Conservation (phyloP, 2,797 vertebrate genomes). For the Salmo trutta region DNA sequence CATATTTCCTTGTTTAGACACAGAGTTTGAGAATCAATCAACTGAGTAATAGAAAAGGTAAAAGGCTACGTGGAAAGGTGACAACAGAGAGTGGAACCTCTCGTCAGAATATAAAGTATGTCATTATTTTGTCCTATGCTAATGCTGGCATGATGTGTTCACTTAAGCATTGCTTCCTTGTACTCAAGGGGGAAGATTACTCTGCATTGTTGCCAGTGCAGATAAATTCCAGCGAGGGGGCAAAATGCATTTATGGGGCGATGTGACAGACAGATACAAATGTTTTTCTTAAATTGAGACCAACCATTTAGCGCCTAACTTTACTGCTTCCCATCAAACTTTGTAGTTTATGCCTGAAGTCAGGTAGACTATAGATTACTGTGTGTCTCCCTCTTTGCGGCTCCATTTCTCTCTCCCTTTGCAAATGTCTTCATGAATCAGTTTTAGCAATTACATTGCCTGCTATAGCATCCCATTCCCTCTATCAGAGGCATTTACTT, state of each 20-base stretch:
- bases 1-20: slow-evolving; percentile 73
- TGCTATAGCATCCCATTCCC: too few relatives aligned
- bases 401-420: slow-evolving; percentile 46
- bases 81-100: slow-evolving; percentile 58
- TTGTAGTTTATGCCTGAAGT: slow-evolving; percentile 37
- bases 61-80: slow-evolving; percentile 52
- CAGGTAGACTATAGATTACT: slow-evolving; percentile 63
- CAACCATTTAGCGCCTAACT: slow-evolving; percentile 37
- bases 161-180: slow-evolving; percentile 33
- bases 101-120: slow-evolving; percentile 60
- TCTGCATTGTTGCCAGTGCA: slow-evolving; percentile 5
- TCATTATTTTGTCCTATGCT: slow-evolving; percentile 51
- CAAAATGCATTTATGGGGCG: not conserved
- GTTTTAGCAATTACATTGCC: not conserved
- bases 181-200: slow-evolving; percentile 33
- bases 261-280: slow-evolving; percentile 12
- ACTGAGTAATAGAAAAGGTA: slow-evolving; percentile 75
- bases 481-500: not conserved
- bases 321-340: slow-evolving; percentile 40
- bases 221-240: not conserved
- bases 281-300: slow-evolving; percentile 44
- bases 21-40: slow-evolving; percentile 74
- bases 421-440: too few relatives aligned
- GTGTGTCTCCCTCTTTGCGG: slow-evolving; percentile 52
- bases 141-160: slow-evolving; percentile 31